Evolutionary conservation across 1,140 invertebrate genomes (phyloP).

Genomic region (Papilio glaucus): DNA sequence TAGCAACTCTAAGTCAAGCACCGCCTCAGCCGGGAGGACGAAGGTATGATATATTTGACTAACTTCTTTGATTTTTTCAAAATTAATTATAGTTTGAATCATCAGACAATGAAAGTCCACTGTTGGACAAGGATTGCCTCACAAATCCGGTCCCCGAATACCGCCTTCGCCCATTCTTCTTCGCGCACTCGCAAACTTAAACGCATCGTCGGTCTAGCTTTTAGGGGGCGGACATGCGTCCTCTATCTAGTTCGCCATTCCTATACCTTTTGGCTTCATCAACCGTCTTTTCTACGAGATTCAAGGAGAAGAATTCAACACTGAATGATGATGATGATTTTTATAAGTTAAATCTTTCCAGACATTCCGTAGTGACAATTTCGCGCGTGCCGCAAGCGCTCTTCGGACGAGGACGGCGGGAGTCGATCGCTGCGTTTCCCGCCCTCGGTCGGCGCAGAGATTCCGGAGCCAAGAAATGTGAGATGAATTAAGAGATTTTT

Average conservation of each 20-base stretch:
- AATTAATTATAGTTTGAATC: conserved; percentile 24
- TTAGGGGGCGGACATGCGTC: no score
- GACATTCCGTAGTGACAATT: conserved; percentile 93
- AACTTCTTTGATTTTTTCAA: neutral
- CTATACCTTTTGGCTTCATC: no score
- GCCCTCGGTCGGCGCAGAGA: conserved; percentile 71
- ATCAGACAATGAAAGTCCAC: no score
- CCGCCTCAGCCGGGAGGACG: conserved; percentile 89
- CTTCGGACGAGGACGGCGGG: conserved; percentile 89
- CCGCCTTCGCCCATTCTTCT: no score
- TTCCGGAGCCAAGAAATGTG: conserved; percentile 76
- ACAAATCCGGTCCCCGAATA: no score
- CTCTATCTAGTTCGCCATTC: no score
- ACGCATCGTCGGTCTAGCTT: no score
- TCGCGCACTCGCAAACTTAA: no score
- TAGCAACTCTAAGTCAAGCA: conserved; percentile 90
- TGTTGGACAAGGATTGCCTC: no score
- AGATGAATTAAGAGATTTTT: conserved; percentile 27
- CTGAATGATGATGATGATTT: neutral
- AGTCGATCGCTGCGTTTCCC: conserved; percentile 91
- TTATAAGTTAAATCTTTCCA: conserved; percentile 53
- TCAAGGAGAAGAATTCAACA: neutral
- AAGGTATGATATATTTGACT: conserved; percentile 55
- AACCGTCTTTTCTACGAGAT: no score
- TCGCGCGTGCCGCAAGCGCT: conserved; percentile 89